Evolutionary conservation across 2,113 vertebrate genomes (phyloP).

Genomic region (Bombycilla garrulus): DNA sequence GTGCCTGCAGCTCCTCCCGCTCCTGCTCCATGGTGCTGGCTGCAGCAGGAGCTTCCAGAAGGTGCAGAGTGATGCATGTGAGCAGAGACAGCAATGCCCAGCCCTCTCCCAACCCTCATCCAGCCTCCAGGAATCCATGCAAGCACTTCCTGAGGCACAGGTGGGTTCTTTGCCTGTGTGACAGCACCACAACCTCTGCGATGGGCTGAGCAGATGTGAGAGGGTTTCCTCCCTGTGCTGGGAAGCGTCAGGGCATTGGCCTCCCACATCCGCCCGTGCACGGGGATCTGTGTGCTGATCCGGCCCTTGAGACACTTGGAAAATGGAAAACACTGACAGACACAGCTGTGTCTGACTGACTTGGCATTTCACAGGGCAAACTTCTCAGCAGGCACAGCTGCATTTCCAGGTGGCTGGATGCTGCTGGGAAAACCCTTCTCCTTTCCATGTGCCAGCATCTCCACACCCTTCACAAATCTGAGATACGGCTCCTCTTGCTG

Average conservation of each 20-base stretch:
- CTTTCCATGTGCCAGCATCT: not conserved
- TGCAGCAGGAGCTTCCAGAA: not conserved
- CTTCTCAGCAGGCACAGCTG: not conserved
- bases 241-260: not conserved
- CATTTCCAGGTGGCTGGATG: not conserved
- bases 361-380: not conserved
- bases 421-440: not conserved
- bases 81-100: not conserved
- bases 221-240: not conserved
- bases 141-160: not conserved
- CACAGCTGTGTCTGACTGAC: rapidly evolving
- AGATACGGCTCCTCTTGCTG: conserved; percentile 83
- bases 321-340: not conserved
- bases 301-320: not conserved
- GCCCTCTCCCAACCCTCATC: not conserved
- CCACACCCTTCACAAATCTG: conserved; percentile 78
- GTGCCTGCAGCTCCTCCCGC: not conserved
- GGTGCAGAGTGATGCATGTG: not conserved
- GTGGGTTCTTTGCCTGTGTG: not conserved
- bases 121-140: not conserved
- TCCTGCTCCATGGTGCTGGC: not conserved
- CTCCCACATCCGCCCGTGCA: rapidly evolving
- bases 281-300: not conserved
- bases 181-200: not conserved
- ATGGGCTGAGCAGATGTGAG: not conserved